Base-by-base conservation (phyloP, 2,888 invertebrate species). In the Artemia sp. region DNA sequence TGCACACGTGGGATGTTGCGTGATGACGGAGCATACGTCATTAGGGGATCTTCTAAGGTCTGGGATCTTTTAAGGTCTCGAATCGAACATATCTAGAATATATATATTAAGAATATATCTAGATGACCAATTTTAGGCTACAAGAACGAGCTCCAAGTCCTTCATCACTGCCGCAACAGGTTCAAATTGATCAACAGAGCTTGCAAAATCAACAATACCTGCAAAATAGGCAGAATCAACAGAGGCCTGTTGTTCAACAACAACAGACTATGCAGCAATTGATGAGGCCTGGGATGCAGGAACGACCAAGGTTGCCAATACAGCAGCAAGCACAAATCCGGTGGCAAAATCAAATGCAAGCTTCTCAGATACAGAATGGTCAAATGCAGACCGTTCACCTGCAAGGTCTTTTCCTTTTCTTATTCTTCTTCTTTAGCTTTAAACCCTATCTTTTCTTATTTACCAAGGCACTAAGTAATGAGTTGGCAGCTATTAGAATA, bases 171-270 rank as follows among this genome's bases (percentile, higher is more conserved):
- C 69, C 53, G 24, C 67, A 52, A 38, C 67, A 67, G 64, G 67
- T 76, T 76, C 24, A 75, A 76, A 69, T 76, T 6, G 67, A 70
- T 51, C 71, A 67, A 38, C 70, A 71, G 58, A 66, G 67, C 19
- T 67, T 51, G 19, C 72, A 69, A 51, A 67, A 72, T 51, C 77
- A 77, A 12, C 78, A 76, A 68, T 76, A 78, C 70, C 78, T 80
- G 74, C 72, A 77, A 74, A 77, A 76, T 73, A 75, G 78, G 75
- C 76, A 77, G 78, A 79, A 78, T 19, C 77, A 77, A 70, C 67
- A 66, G 67, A 67, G 69, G 67, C 69, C 67, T 66, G 69, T 69
- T 19, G n/a, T 70, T 51, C 72, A 69, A 24, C 70, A 68, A 19
- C 14, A 71, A 72, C 24, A 67, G 66, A 58, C 38, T 14, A n/a